Evolutionary conservation across 35 echinoderm and acorn worm species (phyloP).

Genomic region (Apostichopus parvimensis): DNA sequence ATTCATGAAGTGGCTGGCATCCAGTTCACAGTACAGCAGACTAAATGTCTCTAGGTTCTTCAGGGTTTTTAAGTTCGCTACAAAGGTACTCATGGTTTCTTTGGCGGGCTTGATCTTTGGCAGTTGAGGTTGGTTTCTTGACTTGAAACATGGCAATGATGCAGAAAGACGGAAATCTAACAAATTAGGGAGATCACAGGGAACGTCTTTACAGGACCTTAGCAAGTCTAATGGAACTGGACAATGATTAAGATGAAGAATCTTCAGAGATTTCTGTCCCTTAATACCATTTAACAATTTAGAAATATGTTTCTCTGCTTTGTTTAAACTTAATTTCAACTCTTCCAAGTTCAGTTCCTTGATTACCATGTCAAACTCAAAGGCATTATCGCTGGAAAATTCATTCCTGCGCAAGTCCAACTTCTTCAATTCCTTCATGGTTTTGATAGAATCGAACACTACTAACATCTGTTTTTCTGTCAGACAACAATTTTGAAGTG

Average conservation of each 20-base stretch:
- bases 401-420: conserved; percentile 34
- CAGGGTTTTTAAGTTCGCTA: background rate
- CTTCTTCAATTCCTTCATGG: background rate
- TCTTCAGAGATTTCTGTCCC: background rate
- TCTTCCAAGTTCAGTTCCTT: background rate
- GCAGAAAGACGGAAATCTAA: conserved; percentile 37
- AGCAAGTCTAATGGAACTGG: background rate
- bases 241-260: conserved; percentile 45
- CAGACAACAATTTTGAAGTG: conserved; percentile 12
- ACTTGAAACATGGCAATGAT: background rate
- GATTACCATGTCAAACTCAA: background rate
- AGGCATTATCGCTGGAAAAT: background rate
- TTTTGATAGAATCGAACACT: background rate
- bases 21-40: conserved; percentile 33
- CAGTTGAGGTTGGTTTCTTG: background rate
- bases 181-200: background rate
- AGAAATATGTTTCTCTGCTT: background rate
- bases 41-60: conserved; percentile 1
- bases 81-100: background rate
- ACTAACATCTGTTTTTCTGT: background rate
- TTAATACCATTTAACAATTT: conserved; percentile 10
- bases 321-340: conserved; percentile 25
- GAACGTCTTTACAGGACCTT: background rate
- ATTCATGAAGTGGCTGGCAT: background rate
- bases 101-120: background rate